Base-by-base conservation (phyloP, 2,888 invertebrate genomes). In the Euclidia mi region DNA sequence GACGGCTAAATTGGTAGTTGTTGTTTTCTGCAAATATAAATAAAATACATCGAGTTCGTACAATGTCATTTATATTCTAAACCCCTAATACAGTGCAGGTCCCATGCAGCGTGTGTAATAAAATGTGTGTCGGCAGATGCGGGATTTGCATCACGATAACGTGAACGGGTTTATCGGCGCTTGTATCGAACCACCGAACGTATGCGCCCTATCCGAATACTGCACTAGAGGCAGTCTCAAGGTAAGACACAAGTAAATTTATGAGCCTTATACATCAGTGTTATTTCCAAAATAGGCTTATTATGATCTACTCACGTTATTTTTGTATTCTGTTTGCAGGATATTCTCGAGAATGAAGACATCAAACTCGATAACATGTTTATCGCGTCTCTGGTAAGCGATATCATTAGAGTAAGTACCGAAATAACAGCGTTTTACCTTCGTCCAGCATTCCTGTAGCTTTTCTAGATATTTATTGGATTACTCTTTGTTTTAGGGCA, bases 321-420 rank as follows among this genome's bases (percentile, higher is more conserved):
- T 55, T 45, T 20, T 7, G 31, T 29, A 17, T 47, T 46, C 42
- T 38, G 52, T 69, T 35, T 67, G 41, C 93, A 98, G 97, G 98
- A 99, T 88, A 98, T 99, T 76, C 94, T 99, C 56, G 98, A 98
- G 84, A 99, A 99, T 87, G 98, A 98, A 82, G 98, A 99, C 87
- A 97, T 99, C 68, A 98, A 98, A 91, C 94, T 99, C 81, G 99
- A 99, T 90, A 97, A 98, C 82, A 98, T 99, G 97, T 99, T 99
- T 89, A 97, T 98, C 70, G 98, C 99, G 18, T 99, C 99, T 4
- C 95, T 99, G 66, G 97, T 99, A 10, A 98, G 98, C 50, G 99
- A 99, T 90, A 98, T 99, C 69, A 96, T 99, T 79, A 96, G 98
- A 95, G 99, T 99, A 94, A 96, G 96, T 92, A 49, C n/a, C 4